Percentiles rank a stretch among this genome's conserved stretches.
Evolutionary conservation across 2,113 vertebrate genomes (phyloP).

Genomic region (Strix uralensis): DNA sequence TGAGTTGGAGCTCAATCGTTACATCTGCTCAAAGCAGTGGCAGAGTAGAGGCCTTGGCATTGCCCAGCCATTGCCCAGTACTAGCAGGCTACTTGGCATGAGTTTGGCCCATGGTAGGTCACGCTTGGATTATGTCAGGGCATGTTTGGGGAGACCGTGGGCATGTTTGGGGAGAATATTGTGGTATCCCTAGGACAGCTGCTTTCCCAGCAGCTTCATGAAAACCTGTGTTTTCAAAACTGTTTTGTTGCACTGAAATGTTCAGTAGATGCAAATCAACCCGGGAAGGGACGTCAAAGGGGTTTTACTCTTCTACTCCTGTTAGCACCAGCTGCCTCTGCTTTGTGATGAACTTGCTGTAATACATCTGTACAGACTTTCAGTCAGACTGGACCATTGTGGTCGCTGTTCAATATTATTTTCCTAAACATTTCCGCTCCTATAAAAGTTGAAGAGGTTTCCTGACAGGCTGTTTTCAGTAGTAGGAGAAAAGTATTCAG

Average conservation of each 20-base stretch:
- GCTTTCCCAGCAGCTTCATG: background rate
- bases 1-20: background rate
- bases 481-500: background rate
- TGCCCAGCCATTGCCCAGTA: too few species aligned
- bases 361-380: background rate
- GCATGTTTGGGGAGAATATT: background rate
- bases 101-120: background rate
- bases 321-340: background rate
- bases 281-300: rapidly evolving
- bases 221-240: background rate
- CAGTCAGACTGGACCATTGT: background rate
- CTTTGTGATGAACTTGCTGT: background rate
- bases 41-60: background rate
- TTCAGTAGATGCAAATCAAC: background rate
- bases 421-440: background rate
- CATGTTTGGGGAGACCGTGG: background rate
- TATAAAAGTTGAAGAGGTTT: background rate
- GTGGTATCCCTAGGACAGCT: background rate
- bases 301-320: background rate
- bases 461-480: background rate
- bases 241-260: background rate
- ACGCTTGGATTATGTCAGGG: background rate
- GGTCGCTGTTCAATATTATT: background rate
- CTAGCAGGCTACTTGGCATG: background rate
- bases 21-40: rapidly evolving